These are phyloP conservation scores for Taurulus bubalis DNA, from an alignment of 2,113 vertebrate species.

Conservation along the genomic window DNA sequence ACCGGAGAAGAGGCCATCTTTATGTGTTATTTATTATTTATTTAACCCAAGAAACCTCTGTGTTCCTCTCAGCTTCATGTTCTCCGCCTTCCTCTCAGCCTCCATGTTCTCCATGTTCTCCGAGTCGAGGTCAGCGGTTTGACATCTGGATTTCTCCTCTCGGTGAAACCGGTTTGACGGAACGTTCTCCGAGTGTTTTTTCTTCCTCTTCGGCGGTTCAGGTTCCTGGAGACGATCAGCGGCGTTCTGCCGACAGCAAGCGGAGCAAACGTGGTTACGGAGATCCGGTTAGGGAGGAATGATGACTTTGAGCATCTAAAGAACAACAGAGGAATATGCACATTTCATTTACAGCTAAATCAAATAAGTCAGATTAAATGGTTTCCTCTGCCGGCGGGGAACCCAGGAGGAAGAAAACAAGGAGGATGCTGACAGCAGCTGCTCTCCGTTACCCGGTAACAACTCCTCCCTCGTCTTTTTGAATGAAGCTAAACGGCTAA, in stretches of 20 bases:
- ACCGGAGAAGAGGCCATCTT: not conserved
- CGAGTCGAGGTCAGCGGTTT: not conserved
- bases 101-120: too few relatives aligned
- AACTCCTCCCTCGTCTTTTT: not conserved
- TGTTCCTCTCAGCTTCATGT: too few relatives aligned
- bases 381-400: too few relatives aligned
- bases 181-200: not conserved
- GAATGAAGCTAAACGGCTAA: slow-evolving; percentile 33
- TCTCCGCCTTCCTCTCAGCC: too few relatives aligned
- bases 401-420: too few relatives aligned
- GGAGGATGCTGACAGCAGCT: too few relatives aligned
- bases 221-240: slow-evolving; percentile 29
- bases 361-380: too few relatives aligned
- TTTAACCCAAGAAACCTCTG: not conserved
- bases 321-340: slow-evolving; percentile 34
- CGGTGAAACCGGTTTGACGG: too few relatives aligned
- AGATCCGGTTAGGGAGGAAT: slow-evolving; percentile 53
- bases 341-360: slow-evolving; percentile 63
- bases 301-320: too few relatives aligned
- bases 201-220: slow-evolving; percentile 1
- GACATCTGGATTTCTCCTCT: too few relatives aligned
- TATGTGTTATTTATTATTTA: not conserved
- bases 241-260: slow-evolving; percentile 28
- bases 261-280: slow-evolving; percentile 52
- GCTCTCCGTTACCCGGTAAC: slow-evolving; percentile 43